Evolutionary conservation across 1,140 invertebrate species (phyloP), one percentile per base, ranked within the genome.

Genomic region (Drosophila repletoides): DNA sequence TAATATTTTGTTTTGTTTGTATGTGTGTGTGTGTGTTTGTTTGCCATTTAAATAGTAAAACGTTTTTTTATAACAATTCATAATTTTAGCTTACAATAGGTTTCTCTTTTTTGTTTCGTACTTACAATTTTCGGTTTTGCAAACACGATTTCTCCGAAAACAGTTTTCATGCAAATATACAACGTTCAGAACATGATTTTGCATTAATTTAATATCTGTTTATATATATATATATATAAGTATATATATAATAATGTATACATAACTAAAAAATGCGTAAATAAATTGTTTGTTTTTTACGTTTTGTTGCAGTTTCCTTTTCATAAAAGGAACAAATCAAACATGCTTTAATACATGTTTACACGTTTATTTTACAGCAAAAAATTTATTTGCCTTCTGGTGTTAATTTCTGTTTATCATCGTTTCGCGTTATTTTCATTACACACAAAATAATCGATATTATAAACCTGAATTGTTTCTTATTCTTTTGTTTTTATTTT

Each of bases 241-340:
- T 76, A 72, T 73, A 65, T 75, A 60, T 43, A 36, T 52, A 52
- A 46, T 38, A 58, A 72, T 72, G 60, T 75, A 65, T 81, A 71
- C 70, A 83, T 86, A 84, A 86, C 80, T 86, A 87, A 86, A 84
- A 74, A 86, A 86, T 86, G 80, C 80, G 81, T 80, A 86, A 84
- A 68, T 68, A 75, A 80, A 74, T 74, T 80, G 58, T 56, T 83
- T 73, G 59, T 73, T 73, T 61, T 48, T 76, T 66, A 61, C 51
- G 45, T 48, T 19, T 31, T 31, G 6, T 21, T 28, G 24, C 41
- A 55, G 36, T 58, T 69, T 86, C 81, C 81, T 84, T 84, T 84
- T 84, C 52, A 76, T 49, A 84, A 84, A 84, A 87, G 80, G 81
- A 84, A 80, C 76, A 72, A 72, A 75, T 52, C 38, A 40, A 41